These are phyloP conservation scores for Pogonognathellus flavescens DNA, from an alignment of 1,140 invertebrate species.

Conservation along the genomic window DNA sequence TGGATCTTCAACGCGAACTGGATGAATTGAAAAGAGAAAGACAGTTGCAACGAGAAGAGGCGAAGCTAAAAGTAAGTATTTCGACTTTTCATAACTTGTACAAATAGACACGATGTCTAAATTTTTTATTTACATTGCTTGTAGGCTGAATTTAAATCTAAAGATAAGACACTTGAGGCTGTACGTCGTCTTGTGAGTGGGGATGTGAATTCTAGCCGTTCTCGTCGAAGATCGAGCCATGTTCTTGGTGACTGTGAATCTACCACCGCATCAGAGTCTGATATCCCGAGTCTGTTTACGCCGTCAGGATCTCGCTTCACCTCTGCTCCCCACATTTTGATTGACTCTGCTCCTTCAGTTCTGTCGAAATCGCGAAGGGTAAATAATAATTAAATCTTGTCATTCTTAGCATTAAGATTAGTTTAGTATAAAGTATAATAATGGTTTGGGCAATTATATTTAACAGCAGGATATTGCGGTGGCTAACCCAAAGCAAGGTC, in stretches of 20 bases:
- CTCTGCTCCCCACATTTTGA: slow-evolving; percentile 63
- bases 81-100: too few relatives aligned
- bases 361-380: neutral
- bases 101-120: too few relatives aligned
- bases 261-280: slow-evolving; percentile 62
- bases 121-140: too few relatives aligned
- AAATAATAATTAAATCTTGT: neutral
- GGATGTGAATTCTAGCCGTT: neutral
- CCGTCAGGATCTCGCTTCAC: slow-evolving; percentile 67
- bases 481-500: slow-evolving; percentile 80
- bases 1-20: slow-evolving; percentile 62
- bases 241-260: slow-evolving; percentile 30
- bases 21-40: slow-evolving; percentile 55
- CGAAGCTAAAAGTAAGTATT: slow-evolving; percentile 59
- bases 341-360: slow-evolving; percentile 55
- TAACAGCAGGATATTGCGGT: slow-evolving; percentile 70
- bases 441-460: neutral
- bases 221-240: slow-evolving; percentile 72
- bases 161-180: slow-evolving; percentile 63
- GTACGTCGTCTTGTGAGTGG: slow-evolving; percentile 56
- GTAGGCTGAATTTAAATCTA: slow-evolving; percentile 61
- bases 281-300: slow-evolving; percentile 12
- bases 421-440: too few relatives aligned
- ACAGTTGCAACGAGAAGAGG: slow-evolving; percentile 59
- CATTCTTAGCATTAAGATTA: too few relatives aligned